These are phyloP conservation scores for Drosophila eohydei DNA, from an alignment of 2,888 invertebrate genomes.

Conservation along the genomic window DNA sequence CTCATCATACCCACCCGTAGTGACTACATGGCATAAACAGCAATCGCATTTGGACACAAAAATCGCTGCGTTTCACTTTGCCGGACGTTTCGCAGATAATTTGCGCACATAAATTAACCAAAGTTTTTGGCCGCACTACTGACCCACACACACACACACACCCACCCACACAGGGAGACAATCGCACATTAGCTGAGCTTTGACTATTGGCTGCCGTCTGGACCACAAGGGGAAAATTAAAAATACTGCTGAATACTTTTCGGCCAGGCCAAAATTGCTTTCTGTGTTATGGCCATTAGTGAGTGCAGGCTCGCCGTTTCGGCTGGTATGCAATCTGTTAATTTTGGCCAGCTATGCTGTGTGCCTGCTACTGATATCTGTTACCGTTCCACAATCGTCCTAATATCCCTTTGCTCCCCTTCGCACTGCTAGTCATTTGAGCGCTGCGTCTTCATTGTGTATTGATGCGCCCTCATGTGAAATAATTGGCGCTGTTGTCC, in stretches of 20 bases:
- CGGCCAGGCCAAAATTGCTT: slow-evolving; percentile 43
- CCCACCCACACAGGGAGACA: slow-evolving; percentile 8
- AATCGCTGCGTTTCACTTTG: slow-evolving; percentile 73
- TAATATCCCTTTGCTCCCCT: not conserved
- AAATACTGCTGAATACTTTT: slow-evolving; percentile 50
- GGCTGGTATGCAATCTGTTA: slow-evolving; percentile 67
- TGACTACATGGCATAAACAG: slow-evolving; percentile 5
- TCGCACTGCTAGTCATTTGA: slow-evolving; percentile 5
- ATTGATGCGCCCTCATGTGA: slow-evolving; percentile 76
- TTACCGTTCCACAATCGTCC: not conserved
- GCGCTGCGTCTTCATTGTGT: slow-evolving; percentile 49
- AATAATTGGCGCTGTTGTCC: slow-evolving; percentile 75
- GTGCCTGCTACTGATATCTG: slow-evolving; percentile 35
- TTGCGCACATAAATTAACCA: slow-evolving; percentile 67
- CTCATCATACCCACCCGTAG: not conserved
- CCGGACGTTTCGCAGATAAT: slow-evolving; percentile 63
- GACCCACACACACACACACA: slow-evolving; percentile 7
- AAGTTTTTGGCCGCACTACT: slow-evolving; percentile 25
- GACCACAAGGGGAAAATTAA: slow-evolving; percentile 70
- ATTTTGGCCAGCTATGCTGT: slow-evolving; percentile 50
- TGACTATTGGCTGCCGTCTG: slow-evolving; percentile 41
- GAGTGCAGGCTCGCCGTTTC: slow-evolving; percentile 32
- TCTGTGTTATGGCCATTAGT: slow-evolving; percentile 47
- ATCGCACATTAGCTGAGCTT: slow-evolving; percentile 18
- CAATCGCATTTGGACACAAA: slow-evolving; percentile 46